Percentiles rank a stretch among this genome's conserved stretches.
Evolutionary conservation across 2,113 vertebrate genomes (phyloP).

Genomic region (Leiothrix lutea): DNA sequence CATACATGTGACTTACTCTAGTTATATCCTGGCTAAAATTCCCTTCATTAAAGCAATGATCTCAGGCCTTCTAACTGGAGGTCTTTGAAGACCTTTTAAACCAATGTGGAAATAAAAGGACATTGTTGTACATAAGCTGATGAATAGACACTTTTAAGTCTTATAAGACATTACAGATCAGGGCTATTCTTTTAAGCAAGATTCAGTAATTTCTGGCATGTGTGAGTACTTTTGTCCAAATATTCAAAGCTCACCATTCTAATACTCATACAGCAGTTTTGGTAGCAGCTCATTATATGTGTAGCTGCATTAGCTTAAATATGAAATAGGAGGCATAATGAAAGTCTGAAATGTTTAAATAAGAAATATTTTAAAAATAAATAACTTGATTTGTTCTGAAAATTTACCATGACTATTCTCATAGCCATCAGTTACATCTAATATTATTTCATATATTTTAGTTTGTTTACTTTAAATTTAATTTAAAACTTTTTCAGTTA

Average conservation of each 20-base stretch:
- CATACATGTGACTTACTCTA: not conserved
- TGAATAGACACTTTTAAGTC: not conserved
- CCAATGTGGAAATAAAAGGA: accelerated
- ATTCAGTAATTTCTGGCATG: not conserved
- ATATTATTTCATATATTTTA: not conserved
- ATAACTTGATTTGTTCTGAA: not conserved
- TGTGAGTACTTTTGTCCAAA: not conserved
- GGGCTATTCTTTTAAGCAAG: not conserved
- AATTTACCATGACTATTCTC: not conserved
- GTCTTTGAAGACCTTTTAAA: not conserved
- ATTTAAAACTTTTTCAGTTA: not conserved
- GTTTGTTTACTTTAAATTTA: not conserved
- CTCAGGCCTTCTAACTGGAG: not conserved
- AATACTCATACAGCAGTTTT: not conserved
- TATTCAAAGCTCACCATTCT: not conserved
- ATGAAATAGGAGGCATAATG: not conserved
- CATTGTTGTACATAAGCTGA: not conserved
- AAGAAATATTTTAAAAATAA: not conserved
- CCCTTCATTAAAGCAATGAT: not conserved
- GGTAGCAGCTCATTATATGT: not conserved
- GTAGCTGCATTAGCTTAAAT: not conserved
- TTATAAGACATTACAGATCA: not conserved
- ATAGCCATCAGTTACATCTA: not conserved
- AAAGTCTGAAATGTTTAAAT: not conserved
- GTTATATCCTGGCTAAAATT: not conserved